These are phyloP conservation scores for Leptinotarsa undecemlineata DNA, from an alignment of 1,140 invertebrate genomes.

Conservation along the genomic window DNA sequence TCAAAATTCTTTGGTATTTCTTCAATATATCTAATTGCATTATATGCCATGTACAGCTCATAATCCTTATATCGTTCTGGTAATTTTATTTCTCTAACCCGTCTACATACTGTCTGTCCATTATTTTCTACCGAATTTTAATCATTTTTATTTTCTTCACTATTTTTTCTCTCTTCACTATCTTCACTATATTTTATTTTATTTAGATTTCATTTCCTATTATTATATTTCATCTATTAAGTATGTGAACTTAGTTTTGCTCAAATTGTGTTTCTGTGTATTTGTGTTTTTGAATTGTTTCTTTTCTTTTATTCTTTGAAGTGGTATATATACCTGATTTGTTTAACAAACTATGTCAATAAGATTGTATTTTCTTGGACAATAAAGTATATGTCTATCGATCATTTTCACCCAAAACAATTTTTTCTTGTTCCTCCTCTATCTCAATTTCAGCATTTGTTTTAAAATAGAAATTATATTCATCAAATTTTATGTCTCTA, in stretches of 20 bases:
- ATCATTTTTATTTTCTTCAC: slow-evolving; percentile 9
- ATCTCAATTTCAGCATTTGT: slow-evolving; percentile 20
- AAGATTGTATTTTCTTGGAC: too few relatives aligned
- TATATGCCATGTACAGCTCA: slow-evolving; percentile 34
- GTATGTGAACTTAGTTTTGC: too few relatives aligned
- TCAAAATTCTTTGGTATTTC: slow-evolving; percentile 35
- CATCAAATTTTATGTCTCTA: slow-evolving; percentile 34
- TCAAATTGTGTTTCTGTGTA: too few relatives aligned
- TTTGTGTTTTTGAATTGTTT: too few relatives aligned
- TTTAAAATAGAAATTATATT: slow-evolving; percentile 31
- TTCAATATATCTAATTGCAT: slow-evolving; percentile 30
- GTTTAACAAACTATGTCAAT: too few relatives aligned
- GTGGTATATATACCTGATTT: too few relatives aligned
- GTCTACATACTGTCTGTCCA: slow-evolving; percentile 32
- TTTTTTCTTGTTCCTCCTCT: slow-evolving; percentile 2
- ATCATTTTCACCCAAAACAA: not conserved
- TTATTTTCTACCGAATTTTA: slow-evolving; percentile 38
- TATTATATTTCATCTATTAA: too few relatives aligned
- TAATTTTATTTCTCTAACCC: slow-evolving; percentile 24
- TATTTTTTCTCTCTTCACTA: slow-evolving; percentile 16
- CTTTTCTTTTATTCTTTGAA: too few relatives aligned
- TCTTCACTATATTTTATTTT: too few relatives aligned
- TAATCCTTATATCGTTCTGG: slow-evolving; percentile 31
- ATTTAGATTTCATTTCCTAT: too few relatives aligned
- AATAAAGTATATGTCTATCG: too few relatives aligned